Evolutionary conservation across 2,113 vertebrate species (phyloP).

Genomic region (Thunnus maccoyii): DNA sequence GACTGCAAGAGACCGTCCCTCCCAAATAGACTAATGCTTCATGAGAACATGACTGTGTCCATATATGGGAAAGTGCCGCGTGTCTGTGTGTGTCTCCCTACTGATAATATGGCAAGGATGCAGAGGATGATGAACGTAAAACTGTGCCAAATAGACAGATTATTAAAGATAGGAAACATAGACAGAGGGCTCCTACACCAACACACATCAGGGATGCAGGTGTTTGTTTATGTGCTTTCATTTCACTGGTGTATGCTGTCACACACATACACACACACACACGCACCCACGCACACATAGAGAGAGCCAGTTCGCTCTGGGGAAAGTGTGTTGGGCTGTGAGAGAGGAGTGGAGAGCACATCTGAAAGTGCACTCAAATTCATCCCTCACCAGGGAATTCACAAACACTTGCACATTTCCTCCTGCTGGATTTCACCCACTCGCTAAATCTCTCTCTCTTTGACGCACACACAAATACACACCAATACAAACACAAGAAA

Average conservation of each 20-base stretch:
- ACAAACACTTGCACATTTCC: constrained; percentile 57
- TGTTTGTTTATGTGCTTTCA: constrained; percentile 51
- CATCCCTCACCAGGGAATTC: constrained; percentile 61
- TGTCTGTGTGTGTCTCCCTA: background rate
- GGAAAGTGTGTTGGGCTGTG: constrained; percentile 41
- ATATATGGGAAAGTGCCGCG: too few species aligned
- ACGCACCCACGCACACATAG: constrained; percentile 13
- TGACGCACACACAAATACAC: constrained; percentile 15
- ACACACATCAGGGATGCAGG: constrained; percentile 46
- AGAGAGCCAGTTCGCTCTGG: background rate
- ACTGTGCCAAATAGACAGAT: background rate
- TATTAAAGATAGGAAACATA: constrained; percentile 63
- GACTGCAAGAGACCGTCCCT: background rate
- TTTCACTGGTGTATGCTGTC: constrained; percentile 31
- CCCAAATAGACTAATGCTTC: background rate
- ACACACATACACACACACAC: background rate
- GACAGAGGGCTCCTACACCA: constrained; percentile 35
- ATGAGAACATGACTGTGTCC: too few species aligned
- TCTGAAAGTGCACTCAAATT: constrained; percentile 62
- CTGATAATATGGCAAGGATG: background rate
- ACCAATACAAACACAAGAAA: constrained; percentile 1
- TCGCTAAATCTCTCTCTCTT: constrained; percentile 21
- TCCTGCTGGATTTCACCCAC: constrained; percentile 51
- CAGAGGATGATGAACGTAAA: constrained; percentile 42
- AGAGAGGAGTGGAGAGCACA: constrained; percentile 33